phyloP scores from a whole-genome alignment of 2,888 invertebrate genomes.

The Pyrrhia umbra region DNA sequence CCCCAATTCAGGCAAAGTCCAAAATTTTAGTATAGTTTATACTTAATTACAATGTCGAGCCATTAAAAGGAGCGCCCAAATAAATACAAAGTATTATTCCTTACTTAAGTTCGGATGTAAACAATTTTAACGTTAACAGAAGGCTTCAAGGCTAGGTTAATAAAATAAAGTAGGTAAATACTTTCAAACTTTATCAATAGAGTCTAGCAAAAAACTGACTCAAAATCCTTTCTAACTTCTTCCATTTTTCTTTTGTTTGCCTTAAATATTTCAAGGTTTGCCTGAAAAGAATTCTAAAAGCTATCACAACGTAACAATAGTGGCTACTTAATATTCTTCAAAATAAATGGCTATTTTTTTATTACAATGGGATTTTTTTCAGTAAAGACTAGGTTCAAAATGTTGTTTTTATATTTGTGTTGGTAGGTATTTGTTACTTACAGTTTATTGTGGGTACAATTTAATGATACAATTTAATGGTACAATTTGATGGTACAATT shows the following conservation, averaged over 20 bases:
- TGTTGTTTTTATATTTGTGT: conserved; percentile 10
- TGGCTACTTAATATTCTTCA: conserved; percentile 12
- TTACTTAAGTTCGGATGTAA: not conserved
- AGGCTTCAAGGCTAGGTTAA: not conserved
- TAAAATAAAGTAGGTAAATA: not conserved
- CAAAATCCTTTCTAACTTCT: conserved; percentile 9
- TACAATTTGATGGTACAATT: no score
- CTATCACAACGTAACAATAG: conserved; percentile 20
- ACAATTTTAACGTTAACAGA: not conserved
- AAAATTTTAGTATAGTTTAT: no score
- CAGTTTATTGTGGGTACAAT: not conserved
- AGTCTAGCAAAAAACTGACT: conserved; percentile 5
- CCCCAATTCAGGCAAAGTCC: no score
- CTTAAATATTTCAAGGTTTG: conserved; percentile 37
- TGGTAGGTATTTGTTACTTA: no score
- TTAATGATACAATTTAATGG: no score
- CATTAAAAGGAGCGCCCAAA: not conserved
- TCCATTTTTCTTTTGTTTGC: conserved; percentile 22
- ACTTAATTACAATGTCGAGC: no score
- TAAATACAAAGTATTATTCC: not conserved
- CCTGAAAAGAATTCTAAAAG: conserved; percentile 35
- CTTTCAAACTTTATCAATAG: not conserved
- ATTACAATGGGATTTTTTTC: conserved; percentile 5
- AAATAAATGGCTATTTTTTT: conserved; percentile 25
- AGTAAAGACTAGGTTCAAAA: not conserved